phyloP scores from a whole-genome alignment of 2,888 invertebrate genomes.

The Himalopsyche tibetana region DNA sequence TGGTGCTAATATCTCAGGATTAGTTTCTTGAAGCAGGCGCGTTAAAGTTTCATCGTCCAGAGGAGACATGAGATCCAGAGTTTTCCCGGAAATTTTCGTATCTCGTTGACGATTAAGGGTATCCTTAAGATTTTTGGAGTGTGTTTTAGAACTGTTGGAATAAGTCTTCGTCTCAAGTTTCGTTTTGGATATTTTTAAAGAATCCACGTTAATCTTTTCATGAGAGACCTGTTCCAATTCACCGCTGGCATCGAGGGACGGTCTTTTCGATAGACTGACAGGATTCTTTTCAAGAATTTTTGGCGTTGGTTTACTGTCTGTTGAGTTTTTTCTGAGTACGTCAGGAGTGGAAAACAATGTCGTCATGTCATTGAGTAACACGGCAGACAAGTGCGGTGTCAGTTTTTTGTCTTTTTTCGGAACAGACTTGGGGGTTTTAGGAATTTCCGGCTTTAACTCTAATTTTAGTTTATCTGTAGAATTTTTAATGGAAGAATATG shows the following conservation, averaged over 20 bases:
- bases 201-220: conserved; percentile 50
- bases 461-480: background rate
- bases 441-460: conserved; percentile 51
- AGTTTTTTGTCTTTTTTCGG: conserved; percentile 77
- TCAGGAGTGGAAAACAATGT: conserved; percentile 88
- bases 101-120: background rate
- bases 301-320: conserved; percentile 72
- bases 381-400: conserved; percentile 77
- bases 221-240: background rate
- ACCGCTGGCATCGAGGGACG: conserved; percentile 5
- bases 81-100: background rate
- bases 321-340: conserved; percentile 83
- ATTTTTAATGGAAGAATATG: conserved; percentile 17
- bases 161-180: conserved; percentile 59
- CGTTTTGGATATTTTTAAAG: conserved; percentile 66
- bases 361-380: conserved; percentile 78
- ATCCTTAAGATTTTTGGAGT: conserved; percentile 45
- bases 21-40: conserved; percentile 75
- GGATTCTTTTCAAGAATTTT: conserved; percentile 54
- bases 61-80: conserved; percentile 72
- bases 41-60: conserved; percentile 75
- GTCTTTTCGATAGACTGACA: conserved; percentile 75
- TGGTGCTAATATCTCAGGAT: conserved; percentile 57
- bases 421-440: conserved; percentile 58
- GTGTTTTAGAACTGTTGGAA: conserved; percentile 53